Evolutionary conservation across 2,113 vertebrate genomes (phyloP).

Genomic region (Indri indri): DNA sequence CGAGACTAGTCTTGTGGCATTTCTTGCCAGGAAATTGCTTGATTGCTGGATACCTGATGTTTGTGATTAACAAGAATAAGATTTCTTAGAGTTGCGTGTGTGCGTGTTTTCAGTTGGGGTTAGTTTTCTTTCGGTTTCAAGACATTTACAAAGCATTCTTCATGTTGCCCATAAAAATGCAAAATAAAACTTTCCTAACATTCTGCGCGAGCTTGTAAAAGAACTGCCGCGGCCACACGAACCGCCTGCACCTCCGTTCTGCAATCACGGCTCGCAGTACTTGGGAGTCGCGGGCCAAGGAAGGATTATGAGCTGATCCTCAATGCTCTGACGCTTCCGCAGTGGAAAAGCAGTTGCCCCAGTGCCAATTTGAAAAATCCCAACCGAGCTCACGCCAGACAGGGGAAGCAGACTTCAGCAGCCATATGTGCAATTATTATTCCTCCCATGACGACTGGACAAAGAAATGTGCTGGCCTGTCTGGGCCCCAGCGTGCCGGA

Average conservation of each 20-base stretch:
- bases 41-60: neutral
- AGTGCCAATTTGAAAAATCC: constrained; percentile 5
- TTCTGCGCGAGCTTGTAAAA: neutral
- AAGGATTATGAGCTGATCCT: neutral
- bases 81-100: neutral
- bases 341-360: neutral
- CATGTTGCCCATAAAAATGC: neutral
- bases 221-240: neutral
- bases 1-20: neutral
- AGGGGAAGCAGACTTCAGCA: constrained; percentile 32
- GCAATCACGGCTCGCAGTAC: neutral
- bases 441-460: neutral
- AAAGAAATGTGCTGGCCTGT: neutral
- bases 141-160: constrained; percentile 49
- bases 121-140: neutral
- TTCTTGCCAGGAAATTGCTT: constrained; percentile 46
- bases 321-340: neutral
- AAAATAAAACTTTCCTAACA: neutral
- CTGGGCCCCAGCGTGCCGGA: neutral
- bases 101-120: neutral
- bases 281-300: neutral
- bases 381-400: neutral
- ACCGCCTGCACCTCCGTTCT: neutral
- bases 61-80: constrained; percentile 23
- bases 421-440: constrained; percentile 12